phyloP scores from a whole-genome alignment of 2,113 vertebrate genomes.

The Phaetusa simplex region DNA sequence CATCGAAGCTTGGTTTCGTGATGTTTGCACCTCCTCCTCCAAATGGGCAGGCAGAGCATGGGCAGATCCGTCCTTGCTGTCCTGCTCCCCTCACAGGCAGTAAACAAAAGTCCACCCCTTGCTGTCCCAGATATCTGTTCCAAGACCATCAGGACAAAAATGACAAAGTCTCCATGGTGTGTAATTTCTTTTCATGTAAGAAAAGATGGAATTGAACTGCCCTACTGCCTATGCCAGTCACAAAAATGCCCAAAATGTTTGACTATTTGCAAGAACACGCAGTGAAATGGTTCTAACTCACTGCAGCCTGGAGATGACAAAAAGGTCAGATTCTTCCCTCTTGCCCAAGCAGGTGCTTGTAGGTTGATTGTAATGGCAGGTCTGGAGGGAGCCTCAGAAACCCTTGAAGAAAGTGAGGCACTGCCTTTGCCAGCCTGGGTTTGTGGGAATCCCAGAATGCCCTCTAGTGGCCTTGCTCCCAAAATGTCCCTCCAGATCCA shows the following conservation, averaged over 20 bases:
- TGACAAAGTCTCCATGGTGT: accelerated
- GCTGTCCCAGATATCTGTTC: neutral
- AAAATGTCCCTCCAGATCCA: neutral
- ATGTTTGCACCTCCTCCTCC: neutral
- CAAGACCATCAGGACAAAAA: neutral
- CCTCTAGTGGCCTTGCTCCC: slow-evolving; percentile 11
- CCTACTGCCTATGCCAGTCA: accelerated
- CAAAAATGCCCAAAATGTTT: accelerated
- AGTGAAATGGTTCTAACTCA: accelerated
- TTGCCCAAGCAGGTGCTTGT: neutral
- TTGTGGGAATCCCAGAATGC: slow-evolving; percentile 5
- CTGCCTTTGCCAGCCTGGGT: neutral
- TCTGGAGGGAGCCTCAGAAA: neutral
- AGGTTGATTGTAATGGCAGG: accelerated
- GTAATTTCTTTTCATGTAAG: accelerated
- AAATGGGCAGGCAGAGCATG: neutral
- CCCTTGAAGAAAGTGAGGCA: neutral
- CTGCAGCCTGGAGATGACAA: neutral
- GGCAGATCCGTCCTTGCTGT: neutral
- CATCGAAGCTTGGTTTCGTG: accelerated
- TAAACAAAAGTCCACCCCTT: accelerated
- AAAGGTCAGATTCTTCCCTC: neutral
- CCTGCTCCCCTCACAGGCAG: neutral
- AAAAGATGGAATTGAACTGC: accelerated
- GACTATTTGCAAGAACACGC: accelerated